phyloP scores from a whole-genome alignment of 2,797 vertebrate genomes.

The Mormyrus hasselquistii region DNA sequence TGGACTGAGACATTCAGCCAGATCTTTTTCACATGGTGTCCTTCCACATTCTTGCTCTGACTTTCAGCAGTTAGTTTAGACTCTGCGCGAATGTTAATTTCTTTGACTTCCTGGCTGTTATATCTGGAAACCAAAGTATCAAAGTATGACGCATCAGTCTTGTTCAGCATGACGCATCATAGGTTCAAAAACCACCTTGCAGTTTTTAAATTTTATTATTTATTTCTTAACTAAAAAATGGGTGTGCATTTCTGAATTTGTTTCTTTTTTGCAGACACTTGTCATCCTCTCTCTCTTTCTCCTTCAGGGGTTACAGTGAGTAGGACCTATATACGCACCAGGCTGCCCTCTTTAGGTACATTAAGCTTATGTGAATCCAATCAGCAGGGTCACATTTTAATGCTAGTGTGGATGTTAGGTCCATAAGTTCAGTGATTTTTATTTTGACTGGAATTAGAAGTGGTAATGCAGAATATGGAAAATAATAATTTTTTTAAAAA shows the following conservation, averaged over 20 bases:
- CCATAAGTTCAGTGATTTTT: neutral
- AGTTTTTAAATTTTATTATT: neutral
- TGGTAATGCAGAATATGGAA: neutral
- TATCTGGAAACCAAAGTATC: too few relatives aligned
- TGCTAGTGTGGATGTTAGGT: too few relatives aligned
- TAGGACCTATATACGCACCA: conserved; percentile 56
- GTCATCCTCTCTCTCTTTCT: conserved; percentile 37
- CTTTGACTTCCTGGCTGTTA: neutral
- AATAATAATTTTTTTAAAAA: neutral
- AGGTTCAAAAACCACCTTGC: neutral
- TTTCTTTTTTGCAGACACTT: neutral
- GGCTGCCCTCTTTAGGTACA: conserved; percentile 60
- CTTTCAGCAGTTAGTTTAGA: neutral
- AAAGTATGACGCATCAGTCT: neutral
- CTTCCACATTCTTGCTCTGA: neutral
- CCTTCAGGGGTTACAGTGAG: conserved; percentile 44
- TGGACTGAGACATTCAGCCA: neutral
- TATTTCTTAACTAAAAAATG: neutral
- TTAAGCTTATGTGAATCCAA: conserved; percentile 36
- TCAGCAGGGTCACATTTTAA: conserved; percentile 22
- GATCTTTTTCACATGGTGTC: conserved; percentile 1
- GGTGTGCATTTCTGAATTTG: neutral
- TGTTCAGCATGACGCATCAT: neutral
- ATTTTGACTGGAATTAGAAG: neutral
- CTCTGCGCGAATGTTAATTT: neutral